These are phyloP conservation scores for Drosophila kohkoa DNA, from an alignment of 1,140 invertebrate genomes.

Conservation along the genomic window DNA sequence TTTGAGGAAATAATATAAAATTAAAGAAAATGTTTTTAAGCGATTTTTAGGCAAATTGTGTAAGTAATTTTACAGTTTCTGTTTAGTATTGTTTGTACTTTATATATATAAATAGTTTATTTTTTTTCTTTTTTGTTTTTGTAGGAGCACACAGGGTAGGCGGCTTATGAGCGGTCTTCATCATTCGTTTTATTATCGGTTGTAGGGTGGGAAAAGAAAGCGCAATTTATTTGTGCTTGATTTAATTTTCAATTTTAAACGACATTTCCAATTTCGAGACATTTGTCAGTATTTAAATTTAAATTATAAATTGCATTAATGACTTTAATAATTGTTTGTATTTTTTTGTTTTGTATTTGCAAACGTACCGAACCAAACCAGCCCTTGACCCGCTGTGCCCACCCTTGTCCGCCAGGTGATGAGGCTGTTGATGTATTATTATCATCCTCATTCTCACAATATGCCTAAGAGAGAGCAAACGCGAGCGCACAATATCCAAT, in stretches of 20 bases:
- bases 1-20: conserved; percentile 14
- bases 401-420: conserved; percentile 87
- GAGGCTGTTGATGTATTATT: conserved; percentile 84
- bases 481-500: conserved; percentile 76
- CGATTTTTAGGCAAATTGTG: conserved; percentile 55
- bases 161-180: conserved; percentile 84
- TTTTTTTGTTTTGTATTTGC: conserved; percentile 65
- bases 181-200: conserved; percentile 78
- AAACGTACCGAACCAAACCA: conserved; percentile 89
- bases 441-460: conserved; percentile 84
- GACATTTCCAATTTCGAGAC: conserved; percentile 69
- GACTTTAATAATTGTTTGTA: conserved; percentile 32
- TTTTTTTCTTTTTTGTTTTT: conserved; percentile 33
- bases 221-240: conserved; percentile 43
- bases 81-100: conserved; percentile 19
- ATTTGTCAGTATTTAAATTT: conserved; percentile 44
- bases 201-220: conserved; percentile 50
- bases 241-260: conserved; percentile 41
- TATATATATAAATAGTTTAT: conserved; percentile 10
- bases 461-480: conserved; percentile 81
- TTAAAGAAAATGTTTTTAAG: conserved; percentile 33
- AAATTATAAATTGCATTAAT: conserved; percentile 63
- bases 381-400: conserved; percentile 88
- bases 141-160: conserved; percentile 84
- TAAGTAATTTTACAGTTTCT: conserved; percentile 39